Conservation (phyloP, 2,888 invertebrate species). For the Epirrhoe alternata region DNA sequence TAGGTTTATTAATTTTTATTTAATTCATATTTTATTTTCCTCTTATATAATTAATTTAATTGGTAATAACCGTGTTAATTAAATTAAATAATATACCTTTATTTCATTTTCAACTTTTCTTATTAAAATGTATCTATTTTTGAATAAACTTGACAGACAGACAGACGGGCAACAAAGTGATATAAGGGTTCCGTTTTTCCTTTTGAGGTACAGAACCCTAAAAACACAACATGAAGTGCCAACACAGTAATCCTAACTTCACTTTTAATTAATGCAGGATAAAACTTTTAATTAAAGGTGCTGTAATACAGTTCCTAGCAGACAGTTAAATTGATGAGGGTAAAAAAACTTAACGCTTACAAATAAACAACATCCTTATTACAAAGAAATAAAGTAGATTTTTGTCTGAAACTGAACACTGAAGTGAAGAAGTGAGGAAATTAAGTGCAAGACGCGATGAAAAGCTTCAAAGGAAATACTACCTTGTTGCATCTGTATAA, state of each 20-base stretch:
- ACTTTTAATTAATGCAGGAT: slow-evolving; percentile 9
- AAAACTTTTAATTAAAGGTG: slow-evolving; percentile 28
- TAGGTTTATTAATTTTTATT: no score
- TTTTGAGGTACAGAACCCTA: no score
- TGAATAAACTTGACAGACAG: no score
- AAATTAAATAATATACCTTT: no score
- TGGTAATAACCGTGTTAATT: no score
- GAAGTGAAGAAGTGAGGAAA: neutral
- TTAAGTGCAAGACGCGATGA: neutral
- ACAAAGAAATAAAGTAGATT: neutral
- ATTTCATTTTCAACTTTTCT: no score
- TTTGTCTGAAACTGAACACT: neutral
- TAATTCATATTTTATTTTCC: no score
- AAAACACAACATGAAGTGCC: neutral
- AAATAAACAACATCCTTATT: neutral
- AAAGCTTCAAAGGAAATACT: neutral
- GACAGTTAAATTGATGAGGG: slow-evolving; percentile 24
- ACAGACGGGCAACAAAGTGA: no score
- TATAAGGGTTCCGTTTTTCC: no score
- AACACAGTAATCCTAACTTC: neutral
- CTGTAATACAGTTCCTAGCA: slow-evolving; percentile 18
- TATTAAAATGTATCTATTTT: no score
- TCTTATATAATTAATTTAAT: no score
- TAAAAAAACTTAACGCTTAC: neutral
- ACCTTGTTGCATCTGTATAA: neutral